phyloP scores from a whole-genome alignment of 2,113 vertebrate genomes.

The Cacatua alba region DNA sequence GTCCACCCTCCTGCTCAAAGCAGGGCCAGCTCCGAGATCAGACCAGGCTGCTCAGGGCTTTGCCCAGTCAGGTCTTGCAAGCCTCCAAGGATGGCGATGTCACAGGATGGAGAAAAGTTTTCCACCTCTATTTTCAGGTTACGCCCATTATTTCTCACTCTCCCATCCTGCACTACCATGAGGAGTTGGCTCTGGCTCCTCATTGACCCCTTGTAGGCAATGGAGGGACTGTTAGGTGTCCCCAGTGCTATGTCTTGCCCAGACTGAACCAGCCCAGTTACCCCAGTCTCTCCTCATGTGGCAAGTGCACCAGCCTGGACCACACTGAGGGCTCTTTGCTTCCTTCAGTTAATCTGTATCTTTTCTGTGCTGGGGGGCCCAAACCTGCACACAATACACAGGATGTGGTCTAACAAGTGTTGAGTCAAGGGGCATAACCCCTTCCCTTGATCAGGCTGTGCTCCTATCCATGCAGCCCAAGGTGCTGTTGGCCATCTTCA shows the following conservation, averaged over 20 bases:
- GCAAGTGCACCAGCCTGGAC: neutral
- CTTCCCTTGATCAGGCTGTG: neutral
- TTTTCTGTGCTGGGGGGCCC: neutral
- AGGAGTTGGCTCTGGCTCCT: neutral
- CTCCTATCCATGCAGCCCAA: neutral
- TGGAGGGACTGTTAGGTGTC: neutral
- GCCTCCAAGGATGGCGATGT: neutral
- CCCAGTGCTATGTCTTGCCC: neutral
- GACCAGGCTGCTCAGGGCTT: neutral
- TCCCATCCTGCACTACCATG: neutral
- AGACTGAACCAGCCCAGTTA: neutral
- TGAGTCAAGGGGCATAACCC: neutral
- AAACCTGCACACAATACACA: neutral
- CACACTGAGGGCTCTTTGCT: neutral
- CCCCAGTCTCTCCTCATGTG: neutral
- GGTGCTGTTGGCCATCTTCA: rapidly evolving
- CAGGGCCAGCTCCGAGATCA: neutral
- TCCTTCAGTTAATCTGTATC: neutral
- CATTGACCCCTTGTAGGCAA: neutral
- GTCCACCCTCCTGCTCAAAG: neutral
- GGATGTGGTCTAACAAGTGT: neutral
- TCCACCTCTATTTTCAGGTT: neutral
- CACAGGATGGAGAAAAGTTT: neutral
- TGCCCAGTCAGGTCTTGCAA: neutral
- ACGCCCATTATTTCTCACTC: neutral